These are phyloP conservation scores for Ariopsis seemanni DNA, from an alignment of 2,113 vertebrate species.

Conservation along the genomic window DNA sequence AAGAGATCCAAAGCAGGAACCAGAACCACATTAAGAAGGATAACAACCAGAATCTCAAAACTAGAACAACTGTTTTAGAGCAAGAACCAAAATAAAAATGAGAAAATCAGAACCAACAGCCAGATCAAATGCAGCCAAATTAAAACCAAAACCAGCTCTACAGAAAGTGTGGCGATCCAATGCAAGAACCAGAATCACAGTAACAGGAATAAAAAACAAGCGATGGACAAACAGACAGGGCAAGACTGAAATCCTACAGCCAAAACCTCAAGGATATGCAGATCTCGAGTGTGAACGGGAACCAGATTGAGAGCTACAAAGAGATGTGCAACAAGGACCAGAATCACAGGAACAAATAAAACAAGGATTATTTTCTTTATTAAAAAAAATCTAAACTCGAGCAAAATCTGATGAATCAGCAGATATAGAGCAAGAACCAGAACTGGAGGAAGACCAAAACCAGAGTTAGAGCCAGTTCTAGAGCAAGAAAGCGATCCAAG, in stretches of 20 bases:
- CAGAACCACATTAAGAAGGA: too few relatives aligned
- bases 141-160: neutral
- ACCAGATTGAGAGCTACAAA: too few relatives aligned
- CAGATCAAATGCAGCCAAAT: neutral
- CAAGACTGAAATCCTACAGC: neutral
- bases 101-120: neutral
- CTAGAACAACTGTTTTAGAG: neutral
- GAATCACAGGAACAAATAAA: neutral
- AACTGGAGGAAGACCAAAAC: neutral
- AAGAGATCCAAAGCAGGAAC: too few relatives aligned
- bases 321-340: neutral
- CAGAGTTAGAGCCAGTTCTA: neutral
- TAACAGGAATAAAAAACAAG: neutral
- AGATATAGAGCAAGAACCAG: neutral
- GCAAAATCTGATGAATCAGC: neutral
- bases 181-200: too few relatives aligned
- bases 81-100: neutral
- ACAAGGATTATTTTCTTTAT: neutral
- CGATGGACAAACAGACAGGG: neutral
- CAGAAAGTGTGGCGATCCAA: neutral
- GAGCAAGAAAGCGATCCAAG: neutral
- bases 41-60: neutral
- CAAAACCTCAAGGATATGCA: neutral
- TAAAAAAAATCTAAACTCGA: too few relatives aligned
- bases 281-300: too few relatives aligned